Conservation (phyloP, 2,888 invertebrate genomes). For the Acleris literana region DNA sequence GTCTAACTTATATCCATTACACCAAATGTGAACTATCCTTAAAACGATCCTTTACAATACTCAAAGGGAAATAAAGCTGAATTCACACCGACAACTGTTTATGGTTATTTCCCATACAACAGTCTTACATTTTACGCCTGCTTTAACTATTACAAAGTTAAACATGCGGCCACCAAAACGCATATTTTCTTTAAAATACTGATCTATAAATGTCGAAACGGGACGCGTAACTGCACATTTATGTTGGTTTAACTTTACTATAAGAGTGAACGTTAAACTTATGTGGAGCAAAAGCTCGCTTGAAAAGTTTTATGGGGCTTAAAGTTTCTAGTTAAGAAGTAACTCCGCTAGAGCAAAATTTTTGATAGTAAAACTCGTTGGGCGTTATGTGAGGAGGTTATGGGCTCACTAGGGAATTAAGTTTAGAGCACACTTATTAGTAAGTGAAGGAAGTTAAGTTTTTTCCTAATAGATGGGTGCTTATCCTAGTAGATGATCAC, state of each 20-base stretch:
- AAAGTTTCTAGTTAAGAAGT: slow-evolving; percentile 73
- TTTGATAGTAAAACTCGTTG: slow-evolving; percentile 59
- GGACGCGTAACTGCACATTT: slow-evolving; percentile 30
- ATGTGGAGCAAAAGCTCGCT: slow-evolving; percentile 70
- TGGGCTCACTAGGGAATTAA: slow-evolving; percentile 13
- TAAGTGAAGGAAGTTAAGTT: background rate
- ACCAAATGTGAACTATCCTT: slow-evolving; percentile 33
- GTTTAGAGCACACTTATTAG: slow-evolving; percentile 16
- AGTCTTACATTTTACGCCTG: slow-evolving; percentile 70
- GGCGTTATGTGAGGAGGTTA: slow-evolving; percentile 36
- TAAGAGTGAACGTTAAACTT: slow-evolving; percentile 72
- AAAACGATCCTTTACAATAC: slow-evolving; percentile 47
- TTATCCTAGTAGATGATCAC: no score
- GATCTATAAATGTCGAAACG: slow-evolving; percentile 19
- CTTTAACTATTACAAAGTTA: slow-evolving; percentile 44
- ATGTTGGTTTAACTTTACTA: slow-evolving; percentile 55
- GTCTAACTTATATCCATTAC: slow-evolving; percentile 22
- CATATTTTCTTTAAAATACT: slow-evolving; percentile 23
- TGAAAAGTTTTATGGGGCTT: slow-evolving; percentile 78
- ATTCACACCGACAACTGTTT: slow-evolving; percentile 63
- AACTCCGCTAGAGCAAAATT: slow-evolving; percentile 62
- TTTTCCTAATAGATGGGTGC: background rate
- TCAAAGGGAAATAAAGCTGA: slow-evolving; percentile 53
- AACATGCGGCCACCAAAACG: slow-evolving; percentile 18
- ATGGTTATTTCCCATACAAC: slow-evolving; percentile 63